Conservation (phyloP, 2,888 invertebrate species). For the Caenorhabditis sp. region DNA sequence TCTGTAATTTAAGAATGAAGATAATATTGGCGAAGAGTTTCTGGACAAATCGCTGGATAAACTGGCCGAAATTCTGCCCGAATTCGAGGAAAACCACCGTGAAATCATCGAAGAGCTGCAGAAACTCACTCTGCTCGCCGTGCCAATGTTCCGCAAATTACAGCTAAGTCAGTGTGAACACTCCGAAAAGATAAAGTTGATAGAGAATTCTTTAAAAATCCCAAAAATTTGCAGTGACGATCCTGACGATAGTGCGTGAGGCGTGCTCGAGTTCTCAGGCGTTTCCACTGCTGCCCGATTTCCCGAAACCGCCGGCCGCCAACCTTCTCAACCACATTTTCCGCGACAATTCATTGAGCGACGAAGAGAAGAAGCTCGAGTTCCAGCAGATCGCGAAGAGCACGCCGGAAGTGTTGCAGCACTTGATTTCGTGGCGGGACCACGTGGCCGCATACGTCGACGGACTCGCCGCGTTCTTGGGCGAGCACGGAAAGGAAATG, state of each 20-base stretch:
- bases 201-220: background rate
- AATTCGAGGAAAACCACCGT: slow-evolving; percentile 16
- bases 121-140: slow-evolving; percentile 9
- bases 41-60: slow-evolving; percentile 21
- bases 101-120: slow-evolving; percentile 26
- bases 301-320: slow-evolving; percentile 31
- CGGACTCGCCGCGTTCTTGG: slow-evolving; percentile 1
- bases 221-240: slow-evolving; percentile 31
- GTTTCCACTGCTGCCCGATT: slow-evolving; percentile 15
- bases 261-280: background rate
- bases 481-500: background rate
- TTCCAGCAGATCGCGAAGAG: slow-evolving; percentile 19
- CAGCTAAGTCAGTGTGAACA: slow-evolving; percentile 15
- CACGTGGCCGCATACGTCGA: background rate
- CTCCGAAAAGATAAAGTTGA: too few species aligned
- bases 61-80: background rate
- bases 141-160: slow-evolving; percentile 20
- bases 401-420: slow-evolving; percentile 1
- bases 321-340: slow-evolving; percentile 38
- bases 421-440: slow-evolving; percentile 28
- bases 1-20: too few species aligned
- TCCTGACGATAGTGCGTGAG: slow-evolving; percentile 11
- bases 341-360: background rate
- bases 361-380: slow-evolving; percentile 8
- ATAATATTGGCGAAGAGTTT: slow-evolving; percentile 9